Base-by-base conservation (phyloP, 1,140 invertebrate species). In the Potamilus streckersoni region DNA sequence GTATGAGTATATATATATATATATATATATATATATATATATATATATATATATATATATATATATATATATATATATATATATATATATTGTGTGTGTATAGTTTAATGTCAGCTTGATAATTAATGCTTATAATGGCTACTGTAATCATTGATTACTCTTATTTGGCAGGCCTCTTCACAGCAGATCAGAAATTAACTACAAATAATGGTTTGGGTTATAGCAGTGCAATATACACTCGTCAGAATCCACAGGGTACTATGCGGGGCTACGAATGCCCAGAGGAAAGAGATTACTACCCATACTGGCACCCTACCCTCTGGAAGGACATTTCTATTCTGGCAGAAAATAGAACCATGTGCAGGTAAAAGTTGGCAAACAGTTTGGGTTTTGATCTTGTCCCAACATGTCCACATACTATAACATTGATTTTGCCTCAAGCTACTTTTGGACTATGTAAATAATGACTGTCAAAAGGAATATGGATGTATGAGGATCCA, bases 271-370 rank as follows among this genome's bases (percentile, higher is more conserved):
- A 89, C 73, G 89, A 90, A 77, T 90, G 89, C 73, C 88, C 89
- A n/a, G 89, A 90, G 69, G 89, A 90, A 73, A 71, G 88, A 62
- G 89, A 90, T 79, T 87, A 90, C 68, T 89, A 84, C 72, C 89
- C 89, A 4, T 90, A 90, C 78, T 90, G 89, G 89, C 87, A 90
- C 65, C 88, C 88, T 2, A 85, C 86, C 12, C 86, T 84, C 11
- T 89, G 89, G 89, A 84, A 80, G 58, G 89, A 90, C 79, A 87
- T 90, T 68, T 87, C 87, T 70, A 78, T 90, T 23, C 69, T 90
- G 38, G 84, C 89, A 59, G 85, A 88, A 74, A 89, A 88, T 75
- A 38, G 77, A 20, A 80, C 85, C 57, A 81, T 88, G 76, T 90
- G 89, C 81, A 80, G 79, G 88, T 89, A 75, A 57, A 73, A 68